Percentiles rank a stretch among this genome's conserved stretches.
Evolutionary conservation across 2,888 invertebrate species (phyloP).

Genomic region (Drosophila nigritarsus): DNA sequence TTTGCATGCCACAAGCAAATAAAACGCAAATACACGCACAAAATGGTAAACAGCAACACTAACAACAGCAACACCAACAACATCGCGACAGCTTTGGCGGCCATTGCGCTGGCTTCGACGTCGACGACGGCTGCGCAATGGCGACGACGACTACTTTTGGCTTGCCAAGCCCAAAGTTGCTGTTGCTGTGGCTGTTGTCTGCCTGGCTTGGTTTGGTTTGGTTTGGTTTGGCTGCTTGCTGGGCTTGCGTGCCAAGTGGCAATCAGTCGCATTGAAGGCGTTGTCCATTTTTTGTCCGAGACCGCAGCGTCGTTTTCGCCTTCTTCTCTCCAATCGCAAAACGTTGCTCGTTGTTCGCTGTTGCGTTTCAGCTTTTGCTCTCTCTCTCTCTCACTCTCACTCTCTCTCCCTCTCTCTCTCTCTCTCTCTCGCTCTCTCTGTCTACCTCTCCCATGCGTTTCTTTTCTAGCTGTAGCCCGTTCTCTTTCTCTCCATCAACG

Average conservation of each 20-base stretch:
- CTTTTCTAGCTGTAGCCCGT: conserved; percentile 4
- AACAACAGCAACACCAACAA: conserved; percentile 40
- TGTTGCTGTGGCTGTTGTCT: conserved; percentile 11
- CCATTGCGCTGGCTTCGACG: conserved; percentile 70
- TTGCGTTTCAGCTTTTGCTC: conserved; percentile 50
- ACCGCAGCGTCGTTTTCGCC: conserved; percentile 60
- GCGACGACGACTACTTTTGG: conserved; percentile 44
- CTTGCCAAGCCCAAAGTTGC: conserved; percentile 19
- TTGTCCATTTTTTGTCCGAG: conserved; percentile 62
- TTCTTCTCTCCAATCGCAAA: conserved; percentile 76
- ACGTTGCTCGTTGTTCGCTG: conserved; percentile 55
- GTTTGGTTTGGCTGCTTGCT: conserved; percentile 24
- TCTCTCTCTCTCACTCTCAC: conserved; percentile 3
- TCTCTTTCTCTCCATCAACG: conserved; percentile 26
- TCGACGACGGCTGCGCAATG: conserved; percentile 67
- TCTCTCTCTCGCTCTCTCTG: not conserved
- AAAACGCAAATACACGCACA: conserved; percentile 65
- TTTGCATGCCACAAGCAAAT: conserved; percentile 71
- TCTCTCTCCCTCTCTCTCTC: not conserved
- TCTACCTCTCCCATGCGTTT: conserved; percentile 6
- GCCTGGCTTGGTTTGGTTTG: conserved; percentile 3
- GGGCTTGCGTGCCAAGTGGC: conserved; percentile 79
- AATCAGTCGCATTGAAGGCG: conserved; percentile 78
- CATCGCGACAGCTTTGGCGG: conserved; percentile 65
- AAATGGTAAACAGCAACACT: conserved; percentile 60